A percentile compares a stretch with the other conserved stretches of the same genome.
Conservation (phyloP, 2,113 vertebrate genomes). For the Crocuta crocuta region DNA sequence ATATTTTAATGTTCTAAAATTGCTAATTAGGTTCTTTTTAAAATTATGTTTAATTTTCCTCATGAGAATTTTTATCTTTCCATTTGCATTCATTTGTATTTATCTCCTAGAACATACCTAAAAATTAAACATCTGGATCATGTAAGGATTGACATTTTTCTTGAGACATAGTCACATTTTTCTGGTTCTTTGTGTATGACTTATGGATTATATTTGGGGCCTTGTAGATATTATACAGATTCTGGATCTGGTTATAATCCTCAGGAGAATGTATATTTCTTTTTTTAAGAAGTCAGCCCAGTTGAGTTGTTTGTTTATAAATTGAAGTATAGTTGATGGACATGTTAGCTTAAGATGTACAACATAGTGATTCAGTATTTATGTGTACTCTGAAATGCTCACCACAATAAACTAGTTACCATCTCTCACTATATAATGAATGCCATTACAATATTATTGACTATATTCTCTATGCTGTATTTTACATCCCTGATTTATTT, state of each 20-base stretch:
- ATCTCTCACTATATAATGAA: not conserved
- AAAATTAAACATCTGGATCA: not conserved
- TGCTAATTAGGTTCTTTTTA: not conserved
- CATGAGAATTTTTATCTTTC: constrained; percentile 15
- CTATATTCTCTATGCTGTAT: not conserved
- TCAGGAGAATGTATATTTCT: not conserved
- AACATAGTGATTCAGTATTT: not conserved
- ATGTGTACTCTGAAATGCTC: not conserved
- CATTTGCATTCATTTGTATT: not conserved
- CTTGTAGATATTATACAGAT: not conserved
- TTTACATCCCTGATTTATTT: not conserved
- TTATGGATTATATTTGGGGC: not conserved
- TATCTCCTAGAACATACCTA: not conserved
- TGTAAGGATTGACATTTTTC: not conserved
- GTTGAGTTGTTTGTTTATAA: not conserved
- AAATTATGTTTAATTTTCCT: not conserved
- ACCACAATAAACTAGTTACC: not conserved
- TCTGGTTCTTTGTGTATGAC: not conserved
- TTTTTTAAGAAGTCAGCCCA: not conserved
- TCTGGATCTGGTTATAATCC: not conserved
- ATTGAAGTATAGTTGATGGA: not conserved
- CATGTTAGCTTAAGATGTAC: not conserved
- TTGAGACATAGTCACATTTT: not conserved
- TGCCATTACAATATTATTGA: not conserved
- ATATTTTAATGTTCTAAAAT: not conserved